Conservation (phyloP, 2,888 invertebrate species). For the Itoplectis maculator region DNA sequence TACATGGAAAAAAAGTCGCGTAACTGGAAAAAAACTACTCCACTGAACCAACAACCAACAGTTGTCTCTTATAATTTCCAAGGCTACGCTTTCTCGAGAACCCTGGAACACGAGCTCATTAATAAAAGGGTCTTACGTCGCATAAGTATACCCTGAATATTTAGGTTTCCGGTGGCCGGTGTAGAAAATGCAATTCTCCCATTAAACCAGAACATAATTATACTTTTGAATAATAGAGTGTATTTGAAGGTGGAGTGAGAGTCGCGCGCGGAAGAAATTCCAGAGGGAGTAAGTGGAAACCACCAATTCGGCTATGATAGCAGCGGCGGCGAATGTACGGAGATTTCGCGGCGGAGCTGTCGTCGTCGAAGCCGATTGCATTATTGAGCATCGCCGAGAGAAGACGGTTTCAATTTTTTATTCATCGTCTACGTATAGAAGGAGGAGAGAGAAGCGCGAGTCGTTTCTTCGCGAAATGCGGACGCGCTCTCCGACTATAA, state of each 20-base stretch:
- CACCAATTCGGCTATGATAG: constrained; percentile 22
- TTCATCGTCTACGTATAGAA: constrained; percentile 44
- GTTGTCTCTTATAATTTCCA: too few species aligned
- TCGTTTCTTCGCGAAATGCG: constrained; percentile 5
- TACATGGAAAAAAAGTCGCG: too few species aligned
- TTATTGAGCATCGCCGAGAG: constrained; percentile 63
- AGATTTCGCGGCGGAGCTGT: constrained; percentile 47
- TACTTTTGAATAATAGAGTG: too few species aligned
- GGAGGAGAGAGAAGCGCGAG: background rate
- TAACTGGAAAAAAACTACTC: too few species aligned
- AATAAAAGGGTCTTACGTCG: too few species aligned
- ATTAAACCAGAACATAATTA: background rate
- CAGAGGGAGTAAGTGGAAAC: background rate
- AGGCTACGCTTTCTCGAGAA: too few species aligned
- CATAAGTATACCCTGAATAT: background rate
- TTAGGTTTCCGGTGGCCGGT: background rate
- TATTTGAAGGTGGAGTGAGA: too few species aligned
- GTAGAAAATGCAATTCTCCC: background rate
- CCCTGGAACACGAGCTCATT: too few species aligned
- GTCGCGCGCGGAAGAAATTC: too few species aligned
- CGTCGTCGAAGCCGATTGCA: constrained; percentile 57
- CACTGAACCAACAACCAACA: too few species aligned
- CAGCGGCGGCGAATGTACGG: constrained; percentile 11
- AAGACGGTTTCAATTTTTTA: constrained; percentile 62
- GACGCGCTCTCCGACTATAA: constrained; percentile 34